phyloP scores from a whole-genome alignment of 1,140 invertebrate species.

The Drosophila baimaii region DNA sequence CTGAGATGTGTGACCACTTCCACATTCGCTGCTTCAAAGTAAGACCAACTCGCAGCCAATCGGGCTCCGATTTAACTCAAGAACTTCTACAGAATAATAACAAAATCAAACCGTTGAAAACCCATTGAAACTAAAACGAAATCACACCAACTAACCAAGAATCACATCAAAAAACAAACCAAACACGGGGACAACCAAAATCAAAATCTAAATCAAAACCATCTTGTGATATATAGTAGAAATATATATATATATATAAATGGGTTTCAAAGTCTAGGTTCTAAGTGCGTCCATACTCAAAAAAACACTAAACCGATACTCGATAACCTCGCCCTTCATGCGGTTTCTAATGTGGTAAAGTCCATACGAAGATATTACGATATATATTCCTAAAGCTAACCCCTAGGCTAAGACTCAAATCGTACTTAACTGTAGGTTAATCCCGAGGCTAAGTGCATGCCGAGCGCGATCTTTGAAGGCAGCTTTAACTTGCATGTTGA shows the following conservation, averaged over 20 bases:
- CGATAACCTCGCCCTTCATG: slow-evolving; percentile 31
- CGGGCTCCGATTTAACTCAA: slow-evolving; percentile 39
- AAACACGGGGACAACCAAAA: slow-evolving; percentile 38
- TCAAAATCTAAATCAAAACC: slow-evolving; percentile 35
- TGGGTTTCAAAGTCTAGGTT: slow-evolving; percentile 50
- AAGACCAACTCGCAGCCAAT: slow-evolving; percentile 77
- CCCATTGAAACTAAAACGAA: slow-evolving; percentile 70
- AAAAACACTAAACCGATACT: slow-evolving; percentile 52
- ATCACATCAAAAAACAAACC: slow-evolving; percentile 29
- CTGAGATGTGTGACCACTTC: slow-evolving; percentile 87
- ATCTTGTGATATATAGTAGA: slow-evolving; percentile 69
- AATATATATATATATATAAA: slow-evolving; percentile 50
- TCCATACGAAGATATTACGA: slow-evolving; percentile 43
- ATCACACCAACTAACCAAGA: slow-evolving; percentile 51
- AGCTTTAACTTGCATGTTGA: slow-evolving; percentile 28
- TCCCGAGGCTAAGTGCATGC: slow-evolving; percentile 34
- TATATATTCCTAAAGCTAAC: slow-evolving; percentile 38
- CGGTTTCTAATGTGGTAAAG: slow-evolving; percentile 59
- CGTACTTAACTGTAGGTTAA: slow-evolving; percentile 30
- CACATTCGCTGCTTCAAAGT: slow-evolving; percentile 86
- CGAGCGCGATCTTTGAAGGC: not conserved
- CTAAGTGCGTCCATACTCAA: slow-evolving; percentile 49
- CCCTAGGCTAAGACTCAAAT: slow-evolving; percentile 33
- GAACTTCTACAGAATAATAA: slow-evolving; percentile 69
- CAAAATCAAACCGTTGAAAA: slow-evolving; percentile 60